Percentiles rank a stretch among this genome's conserved stretches.
These are phyloP conservation scores for Pocota personata DNA, from an alignment of 2,888 invertebrate genomes.

Conservation along the genomic window DNA sequence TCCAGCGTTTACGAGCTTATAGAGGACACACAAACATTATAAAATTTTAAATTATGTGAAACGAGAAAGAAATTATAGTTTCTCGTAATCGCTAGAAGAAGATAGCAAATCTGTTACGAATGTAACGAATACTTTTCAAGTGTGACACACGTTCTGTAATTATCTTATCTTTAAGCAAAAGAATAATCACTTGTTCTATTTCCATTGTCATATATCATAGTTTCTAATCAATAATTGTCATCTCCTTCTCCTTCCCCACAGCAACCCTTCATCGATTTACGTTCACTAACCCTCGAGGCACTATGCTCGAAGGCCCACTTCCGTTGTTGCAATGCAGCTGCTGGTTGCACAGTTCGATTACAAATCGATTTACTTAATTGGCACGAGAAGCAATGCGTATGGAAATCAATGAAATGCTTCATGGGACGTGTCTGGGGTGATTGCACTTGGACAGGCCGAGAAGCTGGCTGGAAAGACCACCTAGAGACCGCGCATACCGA, in stretches of 20 bases:
- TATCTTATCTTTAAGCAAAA: background rate
- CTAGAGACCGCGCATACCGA: constrained; percentile 84
- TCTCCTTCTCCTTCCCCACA: constrained; percentile 77
- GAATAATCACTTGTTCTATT: background rate
- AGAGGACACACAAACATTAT: too few species aligned
- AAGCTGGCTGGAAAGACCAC: constrained; percentile 86
- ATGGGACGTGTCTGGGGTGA: constrained; percentile 83
- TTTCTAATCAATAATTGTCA: background rate
- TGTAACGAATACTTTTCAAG: background rate
- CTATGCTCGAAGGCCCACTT: constrained; percentile 85
- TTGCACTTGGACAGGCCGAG: constrained; percentile 85
- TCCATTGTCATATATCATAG: background rate
- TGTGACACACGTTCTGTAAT: background rate
- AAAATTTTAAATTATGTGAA: too few species aligned
- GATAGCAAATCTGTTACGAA: background rate
- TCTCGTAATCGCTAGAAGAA: too few species aligned
- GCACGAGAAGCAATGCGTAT: constrained; percentile 83
- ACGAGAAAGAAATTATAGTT: too few species aligned
- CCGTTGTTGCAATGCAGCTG: constrained; percentile 84
- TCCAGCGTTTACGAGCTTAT: too few species aligned
- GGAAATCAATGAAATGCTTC: constrained; percentile 82
- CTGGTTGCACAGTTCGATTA: constrained; percentile 85
- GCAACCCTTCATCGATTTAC: constrained; percentile 84
- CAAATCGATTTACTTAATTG: constrained; percentile 84
- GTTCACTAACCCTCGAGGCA: constrained; percentile 85